phyloP scores from a whole-genome alignment of 2,888 invertebrate species.

The Gasteruption jaculator region DNA sequence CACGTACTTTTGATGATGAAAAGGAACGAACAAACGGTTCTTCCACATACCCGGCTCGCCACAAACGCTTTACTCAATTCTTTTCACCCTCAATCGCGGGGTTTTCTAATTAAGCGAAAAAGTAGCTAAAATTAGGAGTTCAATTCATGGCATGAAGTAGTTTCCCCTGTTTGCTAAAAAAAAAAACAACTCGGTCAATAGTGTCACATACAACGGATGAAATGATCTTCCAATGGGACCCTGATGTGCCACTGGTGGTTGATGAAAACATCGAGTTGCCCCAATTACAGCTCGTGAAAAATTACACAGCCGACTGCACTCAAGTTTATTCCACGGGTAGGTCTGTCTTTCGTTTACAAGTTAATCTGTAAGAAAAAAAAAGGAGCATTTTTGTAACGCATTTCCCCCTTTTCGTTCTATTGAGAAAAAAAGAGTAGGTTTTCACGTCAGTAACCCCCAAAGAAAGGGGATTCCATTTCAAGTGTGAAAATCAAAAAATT shows the following conservation, averaged over 20 bases:
- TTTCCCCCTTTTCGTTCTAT: background rate
- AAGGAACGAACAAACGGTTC: no score
- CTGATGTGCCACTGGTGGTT: conserved; percentile 82
- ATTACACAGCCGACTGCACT: conserved; percentile 85
- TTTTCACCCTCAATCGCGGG: no score
- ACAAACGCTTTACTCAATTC: no score
- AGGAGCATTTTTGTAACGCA: background rate
- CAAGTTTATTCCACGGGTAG: conserved; percentile 87
- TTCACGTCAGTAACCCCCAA: background rate
- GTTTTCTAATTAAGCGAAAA: no score
- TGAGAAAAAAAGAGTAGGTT: conserved; percentile 1
- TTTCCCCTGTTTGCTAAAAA: no score
- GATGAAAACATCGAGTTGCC: conserved; percentile 88
- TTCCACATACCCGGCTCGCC: no score
- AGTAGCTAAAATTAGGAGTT: no score
- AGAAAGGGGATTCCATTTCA: no score
- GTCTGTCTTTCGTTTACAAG: conserved; percentile 19
- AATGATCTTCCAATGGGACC: conserved; percentile 91
- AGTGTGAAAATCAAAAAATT: no score
- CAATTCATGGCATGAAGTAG: no score
- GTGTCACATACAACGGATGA: conserved; percentile 94
- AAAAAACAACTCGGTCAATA: conserved; percentile 52
- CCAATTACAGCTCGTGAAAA: conserved; percentile 80
- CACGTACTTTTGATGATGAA: no score
- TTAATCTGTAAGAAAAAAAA: conserved; percentile 5